Conservation (phyloP, 2,113 vertebrate genomes). For the Chionis minor region DNA sequence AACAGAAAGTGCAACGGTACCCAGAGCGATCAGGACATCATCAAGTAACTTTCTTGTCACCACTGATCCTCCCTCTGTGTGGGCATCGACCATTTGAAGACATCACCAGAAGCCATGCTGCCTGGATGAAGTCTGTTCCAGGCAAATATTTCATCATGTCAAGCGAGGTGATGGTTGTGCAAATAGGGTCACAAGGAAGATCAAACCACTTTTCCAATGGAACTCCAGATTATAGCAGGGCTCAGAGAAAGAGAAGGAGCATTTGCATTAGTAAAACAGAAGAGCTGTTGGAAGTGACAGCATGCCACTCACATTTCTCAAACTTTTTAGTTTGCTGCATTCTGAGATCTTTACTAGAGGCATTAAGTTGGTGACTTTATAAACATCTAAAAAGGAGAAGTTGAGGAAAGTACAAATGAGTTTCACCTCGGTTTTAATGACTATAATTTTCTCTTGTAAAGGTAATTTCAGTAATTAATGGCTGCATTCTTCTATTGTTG, state of each 20-base stretch:
- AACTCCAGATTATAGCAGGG: not conserved
- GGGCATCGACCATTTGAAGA: not conserved
- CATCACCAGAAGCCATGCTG: not conserved
- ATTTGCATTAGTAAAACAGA: not conserved
- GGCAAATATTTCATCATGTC: not conserved
- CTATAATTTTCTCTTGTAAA: constrained; percentile 52
- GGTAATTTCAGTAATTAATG: constrained; percentile 67
- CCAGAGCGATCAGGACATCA: not conserved
- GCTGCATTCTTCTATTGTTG: constrained; percentile 51
- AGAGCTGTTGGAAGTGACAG: not conserved
- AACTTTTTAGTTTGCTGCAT: not conserved
- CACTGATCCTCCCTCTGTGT: not conserved
- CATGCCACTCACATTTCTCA: not conserved
- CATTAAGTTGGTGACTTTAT: constrained; percentile 18
- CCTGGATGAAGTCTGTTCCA: not conserved
- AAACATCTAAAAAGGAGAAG: constrained; percentile 14
- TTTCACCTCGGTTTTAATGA: constrained; percentile 60
- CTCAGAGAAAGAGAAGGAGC: not conserved
- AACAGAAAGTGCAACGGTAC: not conserved
- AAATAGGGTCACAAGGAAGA: not conserved
- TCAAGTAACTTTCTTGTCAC: not conserved
- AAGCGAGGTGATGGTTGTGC: not conserved
- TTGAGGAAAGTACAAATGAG: constrained; percentile 48
- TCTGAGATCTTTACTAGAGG: not conserved
- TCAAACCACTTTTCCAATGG: not conserved